These are phyloP conservation scores for Pseudocheirus occidentalis DNA, from an alignment of 2,797 vertebrate genomes.

Conservation along the genomic window DNA sequence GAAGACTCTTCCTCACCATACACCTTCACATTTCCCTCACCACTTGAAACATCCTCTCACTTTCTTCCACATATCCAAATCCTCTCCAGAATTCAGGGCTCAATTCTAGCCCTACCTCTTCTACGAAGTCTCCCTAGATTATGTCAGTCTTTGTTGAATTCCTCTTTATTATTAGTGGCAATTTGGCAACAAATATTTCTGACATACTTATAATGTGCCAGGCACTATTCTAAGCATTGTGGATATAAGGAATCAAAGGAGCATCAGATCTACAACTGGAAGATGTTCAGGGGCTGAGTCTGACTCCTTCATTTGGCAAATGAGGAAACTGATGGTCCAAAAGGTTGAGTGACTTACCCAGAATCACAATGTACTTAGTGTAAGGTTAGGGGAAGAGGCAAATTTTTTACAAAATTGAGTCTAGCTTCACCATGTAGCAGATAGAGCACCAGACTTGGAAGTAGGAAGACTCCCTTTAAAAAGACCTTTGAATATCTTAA, in stretches of 20 bases:
- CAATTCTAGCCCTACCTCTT: neutral
- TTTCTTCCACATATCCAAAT: neutral
- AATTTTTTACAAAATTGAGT: too few species aligned
- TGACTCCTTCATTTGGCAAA: neutral
- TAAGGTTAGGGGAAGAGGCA: too few species aligned
- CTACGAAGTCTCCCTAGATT: neutral
- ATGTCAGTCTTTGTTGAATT: neutral
- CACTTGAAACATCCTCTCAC: neutral
- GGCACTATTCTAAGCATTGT: neutral
- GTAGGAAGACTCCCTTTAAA: neutral
- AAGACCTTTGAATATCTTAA: neutral
- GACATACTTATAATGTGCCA: neutral
- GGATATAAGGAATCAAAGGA: neutral
- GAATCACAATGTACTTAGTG: neutral
- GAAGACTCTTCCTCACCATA: neutral
- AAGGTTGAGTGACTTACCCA: neutral
- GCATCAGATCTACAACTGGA: neutral
- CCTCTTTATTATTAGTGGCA: neutral
- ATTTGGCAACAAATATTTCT: neutral
- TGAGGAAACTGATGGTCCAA: neutral
- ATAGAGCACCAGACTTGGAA: neutral
- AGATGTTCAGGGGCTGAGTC: neutral
- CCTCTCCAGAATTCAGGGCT: neutral
- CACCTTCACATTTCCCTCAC: neutral
- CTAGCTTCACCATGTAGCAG: neutral